Conservation (phyloP, 2,113 vertebrate species). For the Prunella fulvescens region DNA sequence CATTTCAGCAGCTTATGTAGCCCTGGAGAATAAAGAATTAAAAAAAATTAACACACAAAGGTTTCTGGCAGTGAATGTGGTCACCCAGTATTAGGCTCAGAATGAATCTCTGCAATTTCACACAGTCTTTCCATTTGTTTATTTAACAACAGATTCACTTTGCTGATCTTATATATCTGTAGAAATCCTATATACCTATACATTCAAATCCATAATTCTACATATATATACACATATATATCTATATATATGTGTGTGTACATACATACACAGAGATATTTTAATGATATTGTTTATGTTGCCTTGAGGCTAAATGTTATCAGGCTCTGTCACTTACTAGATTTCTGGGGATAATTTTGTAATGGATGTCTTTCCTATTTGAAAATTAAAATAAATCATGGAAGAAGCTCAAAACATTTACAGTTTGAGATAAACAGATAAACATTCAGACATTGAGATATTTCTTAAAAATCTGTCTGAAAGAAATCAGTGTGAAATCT, state of each 20-base stretch:
- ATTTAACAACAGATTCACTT: not conserved
- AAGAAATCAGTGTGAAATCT: not conserved
- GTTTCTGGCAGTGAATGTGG: not conserved
- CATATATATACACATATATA: not conserved
- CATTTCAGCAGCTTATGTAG: not conserved
- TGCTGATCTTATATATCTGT: not conserved
- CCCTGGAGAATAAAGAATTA: not conserved
- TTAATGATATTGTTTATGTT: not conserved
- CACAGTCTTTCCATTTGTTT: not conserved
- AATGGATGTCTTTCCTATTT: not conserved
- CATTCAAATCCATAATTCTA: not conserved
- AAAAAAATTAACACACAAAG: not conserved
- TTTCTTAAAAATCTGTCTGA: not conserved
- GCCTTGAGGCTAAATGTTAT: not conserved
- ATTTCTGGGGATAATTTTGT: not conserved
- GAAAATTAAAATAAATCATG: constrained; percentile 19
- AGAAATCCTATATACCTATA: not conserved
- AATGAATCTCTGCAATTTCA: not conserved
- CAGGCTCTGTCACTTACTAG: not conserved
- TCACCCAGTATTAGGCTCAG: not conserved
- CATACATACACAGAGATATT: not conserved
- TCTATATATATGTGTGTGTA: not conserved
- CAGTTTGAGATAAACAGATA: not conserved
- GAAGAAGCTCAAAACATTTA: not conserved
- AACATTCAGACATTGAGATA: not conserved